Evolutionary conservation across 2,797 vertebrate genomes (phyloP).

Genomic region (Babyrousa celebensis): DNA sequence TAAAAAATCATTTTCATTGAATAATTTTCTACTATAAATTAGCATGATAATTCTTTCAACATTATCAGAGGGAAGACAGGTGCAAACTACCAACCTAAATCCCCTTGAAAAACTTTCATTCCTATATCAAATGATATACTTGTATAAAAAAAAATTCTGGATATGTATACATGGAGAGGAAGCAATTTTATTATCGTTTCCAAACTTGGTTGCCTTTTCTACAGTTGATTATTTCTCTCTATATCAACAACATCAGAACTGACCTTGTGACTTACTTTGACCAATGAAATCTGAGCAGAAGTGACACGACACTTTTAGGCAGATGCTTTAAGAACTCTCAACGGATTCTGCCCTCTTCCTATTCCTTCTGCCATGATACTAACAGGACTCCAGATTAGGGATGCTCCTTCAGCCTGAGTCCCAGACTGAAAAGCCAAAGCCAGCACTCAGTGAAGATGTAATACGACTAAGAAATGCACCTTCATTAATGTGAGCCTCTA

Average conservation of each 20-base stretch:
- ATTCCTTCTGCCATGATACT: neutral
- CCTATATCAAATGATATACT: neutral
- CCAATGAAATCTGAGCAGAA: neutral
- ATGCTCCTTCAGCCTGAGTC: neutral
- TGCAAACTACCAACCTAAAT: neutral
- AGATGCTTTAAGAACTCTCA: neutral
- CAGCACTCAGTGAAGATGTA: neutral
- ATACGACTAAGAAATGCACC: neutral
- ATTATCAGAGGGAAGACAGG: neutral
- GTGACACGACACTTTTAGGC: neutral
- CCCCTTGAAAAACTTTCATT: neutral
- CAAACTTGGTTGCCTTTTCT: neutral
- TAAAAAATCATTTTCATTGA: conserved; percentile 40
- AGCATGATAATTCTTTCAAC: neutral
- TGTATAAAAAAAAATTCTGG: neutral
- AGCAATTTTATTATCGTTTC: neutral
- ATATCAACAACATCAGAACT: neutral
- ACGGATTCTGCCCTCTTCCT: neutral
- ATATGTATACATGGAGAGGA: neutral
- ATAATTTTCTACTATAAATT: neutral
- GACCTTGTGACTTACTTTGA: neutral
- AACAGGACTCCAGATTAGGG: neutral
- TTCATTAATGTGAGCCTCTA: neutral
- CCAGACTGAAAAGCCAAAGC: neutral
- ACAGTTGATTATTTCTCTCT: neutral